Base-by-base conservation (phyloP, 1,140 invertebrate genomes). In the Hyles vespertilio region DNA sequence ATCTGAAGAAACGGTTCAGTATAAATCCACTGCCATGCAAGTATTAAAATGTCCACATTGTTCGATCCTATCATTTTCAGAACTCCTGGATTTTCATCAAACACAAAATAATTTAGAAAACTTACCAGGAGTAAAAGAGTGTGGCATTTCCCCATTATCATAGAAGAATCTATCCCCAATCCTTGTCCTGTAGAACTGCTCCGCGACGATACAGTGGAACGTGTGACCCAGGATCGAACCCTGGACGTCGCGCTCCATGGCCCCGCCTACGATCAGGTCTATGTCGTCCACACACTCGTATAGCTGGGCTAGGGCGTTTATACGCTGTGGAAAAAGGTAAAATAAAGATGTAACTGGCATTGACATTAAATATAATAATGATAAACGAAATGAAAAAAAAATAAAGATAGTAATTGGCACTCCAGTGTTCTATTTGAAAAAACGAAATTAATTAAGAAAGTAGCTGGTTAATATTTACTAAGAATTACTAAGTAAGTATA, bases 201-300 rank as follows among this genome's bases (percentile, higher is more conserved):
- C 95, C 0, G 92, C 93, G 5, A 98, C 89, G 51, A 99, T 95
- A 72, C 97, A 98, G 12, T 96, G 91, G 88, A 98, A 98, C 0
- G 97, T 98, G 32, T 97, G 97, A 0, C 98, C 98, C 3, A 95
- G 89, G 3, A 98, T 85, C 0, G 96, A 94, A 7, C 94, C 95
- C 4, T 92, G 89, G 0, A 97, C 91, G 54, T 94, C 92, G 1
- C 74, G 77, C 86, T 99, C 97, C 51, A 97, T 86, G 2, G 95
- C 92, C 8, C 94, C 96, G 22, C 96, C 96, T 9, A 97, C 94
- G 54, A 94, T 96, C 10, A 98, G 80, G 73, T 99, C 98, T 9
- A 98, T 93, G 81, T 99, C 97, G 53, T 98, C 95, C 1, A 95
- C 94, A 54, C 85, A 91, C 50, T 91, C 91, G 72, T 96, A 96